Conservation (phyloP, 2,113 vertebrate species). For the Brachyistius frenatus region DNA sequence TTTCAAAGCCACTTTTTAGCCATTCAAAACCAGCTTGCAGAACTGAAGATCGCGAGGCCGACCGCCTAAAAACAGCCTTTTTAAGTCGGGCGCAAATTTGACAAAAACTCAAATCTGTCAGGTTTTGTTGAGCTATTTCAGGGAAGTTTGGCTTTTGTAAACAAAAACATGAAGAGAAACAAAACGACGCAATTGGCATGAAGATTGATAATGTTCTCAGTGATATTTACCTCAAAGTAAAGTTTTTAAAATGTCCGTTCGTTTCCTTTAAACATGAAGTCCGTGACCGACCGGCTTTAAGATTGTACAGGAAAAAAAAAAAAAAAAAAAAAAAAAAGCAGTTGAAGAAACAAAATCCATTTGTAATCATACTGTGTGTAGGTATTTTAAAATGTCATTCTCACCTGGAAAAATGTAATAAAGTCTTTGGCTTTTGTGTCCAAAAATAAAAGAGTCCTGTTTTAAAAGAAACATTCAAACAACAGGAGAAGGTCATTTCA, state of each 20-base stretch:
- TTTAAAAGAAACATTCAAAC: conserved; percentile 72
- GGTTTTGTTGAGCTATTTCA: conserved; percentile 22
- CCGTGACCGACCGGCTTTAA: conserved; percentile 42
- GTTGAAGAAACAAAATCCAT: conserved; percentile 34
- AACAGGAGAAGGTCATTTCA: conserved; percentile 42
- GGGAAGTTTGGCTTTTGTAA: conserved; percentile 74
- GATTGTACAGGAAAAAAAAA: conserved; percentile 63
- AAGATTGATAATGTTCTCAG: conserved; percentile 47
- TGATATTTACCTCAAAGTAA: conserved; percentile 57
- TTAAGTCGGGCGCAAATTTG: conserved; percentile 21
- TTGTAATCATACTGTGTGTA: conserved; percentile 26
- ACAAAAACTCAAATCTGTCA: conserved; percentile 7
- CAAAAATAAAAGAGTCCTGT: conserved; percentile 54
- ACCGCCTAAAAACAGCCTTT: not conserved
- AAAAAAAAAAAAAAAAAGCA: conserved; percentile 35
- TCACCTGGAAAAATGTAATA: conserved; percentile 37
- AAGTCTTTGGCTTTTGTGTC: conserved; percentile 82
- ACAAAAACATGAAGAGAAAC: conserved; percentile 67
- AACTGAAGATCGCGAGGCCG: conserved; percentile 26
- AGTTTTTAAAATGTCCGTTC: conserved; percentile 50
- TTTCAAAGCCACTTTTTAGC: conserved; percentile 63
- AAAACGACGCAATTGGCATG: conserved; percentile 50
- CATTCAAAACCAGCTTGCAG: conserved; percentile 48
- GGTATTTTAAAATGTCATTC: conserved; percentile 48
- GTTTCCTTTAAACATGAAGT: conserved; percentile 41